Evolutionary conservation across 2,113 vertebrate genomes (phyloP), one percentile per base, ranked within the genome.

Genomic region (Mystacornis crossleyi): DNA sequence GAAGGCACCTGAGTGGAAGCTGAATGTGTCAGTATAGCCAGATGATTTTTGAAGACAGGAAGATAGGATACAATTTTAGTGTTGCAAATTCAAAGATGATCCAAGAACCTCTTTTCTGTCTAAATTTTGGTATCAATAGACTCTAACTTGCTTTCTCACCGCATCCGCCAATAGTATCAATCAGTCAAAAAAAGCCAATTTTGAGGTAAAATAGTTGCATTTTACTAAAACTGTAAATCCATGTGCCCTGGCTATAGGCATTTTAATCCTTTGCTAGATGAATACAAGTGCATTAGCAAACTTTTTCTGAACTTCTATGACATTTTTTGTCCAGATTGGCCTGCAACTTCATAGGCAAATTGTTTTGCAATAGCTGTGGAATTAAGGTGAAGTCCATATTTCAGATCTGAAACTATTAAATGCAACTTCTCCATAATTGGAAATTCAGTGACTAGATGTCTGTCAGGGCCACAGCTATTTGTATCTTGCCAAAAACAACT

Each of bases 401-500:
- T 94, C 58, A 73, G 38, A 75, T 72, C 51, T 87, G 62, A 94
- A 96, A 80, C 45, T 74, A 67, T 34, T 51, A 53, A 88, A 64
- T 51, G 42, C 26, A 85, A 54, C 71, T 90, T 96, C 61, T 96
- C 93, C 89, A 88, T 96, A 97, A 91, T 71, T 94, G 95, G 96
- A 90, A 90, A 79, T 93, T 67, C 62, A 80, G 67, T 90, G 84
- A 89, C 50, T 88, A 70, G 60, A 90, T 86, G 74, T 66, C 90
- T 95, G 83, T 91, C 34, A 65, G 54, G 87, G 94, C 81, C 74
- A 69, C 34, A 85, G 70, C 62, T 95, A 70, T 75, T 85, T 85
- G 87, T 72, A 95, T 88, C 93, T 90, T 87, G 93, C 94, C 95
- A 96, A 96, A 95, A 97, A 61, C 83, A 96, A 87, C 91, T 95